Evolutionary conservation across 2,113 vertebrate species (phyloP).

Genomic region (Corythornis madagascariensis): DNA sequence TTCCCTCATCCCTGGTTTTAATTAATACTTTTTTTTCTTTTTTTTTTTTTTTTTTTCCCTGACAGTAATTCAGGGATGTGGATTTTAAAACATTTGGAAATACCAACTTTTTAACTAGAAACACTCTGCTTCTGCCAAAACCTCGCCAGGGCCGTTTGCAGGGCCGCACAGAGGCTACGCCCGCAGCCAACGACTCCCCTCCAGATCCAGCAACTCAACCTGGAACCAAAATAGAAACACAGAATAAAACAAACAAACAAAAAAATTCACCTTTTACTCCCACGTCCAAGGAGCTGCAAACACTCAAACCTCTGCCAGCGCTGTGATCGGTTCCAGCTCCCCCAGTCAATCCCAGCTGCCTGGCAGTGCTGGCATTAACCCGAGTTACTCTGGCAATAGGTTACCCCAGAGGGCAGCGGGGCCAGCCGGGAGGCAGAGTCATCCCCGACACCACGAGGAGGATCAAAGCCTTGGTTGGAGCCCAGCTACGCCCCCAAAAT

Average conservation of each 20-base stretch:
- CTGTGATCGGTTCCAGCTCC: not conserved
- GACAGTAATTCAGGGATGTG: not conserved
- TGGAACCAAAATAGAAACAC: too few species aligned
- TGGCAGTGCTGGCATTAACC: conserved; percentile 26
- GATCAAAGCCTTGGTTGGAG: conserved; percentile 32
- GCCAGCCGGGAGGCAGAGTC: not conserved
- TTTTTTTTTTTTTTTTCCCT: too few species aligned
- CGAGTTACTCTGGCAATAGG: not conserved
- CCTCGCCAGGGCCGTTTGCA: not conserved
- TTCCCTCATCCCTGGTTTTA: not conserved
- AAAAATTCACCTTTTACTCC: not conserved
- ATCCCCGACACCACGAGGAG: not conserved
- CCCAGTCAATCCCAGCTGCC: not conserved
- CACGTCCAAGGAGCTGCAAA: not conserved
- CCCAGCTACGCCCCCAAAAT: conserved; percentile 24
- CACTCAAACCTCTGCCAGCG: not conserved
- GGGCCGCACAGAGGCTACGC: not conserved
- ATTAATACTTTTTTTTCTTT: not conserved
- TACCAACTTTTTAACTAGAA: not conserved
- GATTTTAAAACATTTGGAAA: not conserved
- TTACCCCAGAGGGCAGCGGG: not conserved
- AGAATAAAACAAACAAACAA: too few species aligned
- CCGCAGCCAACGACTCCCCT: not conserved
- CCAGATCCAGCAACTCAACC: rapidly evolving
- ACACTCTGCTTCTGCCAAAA: not conserved